A percentile compares a stretch with the other conserved stretches of the same genome.
Conservation (phyloP, 2,888 invertebrate species). For the Tachina fera region DNA sequence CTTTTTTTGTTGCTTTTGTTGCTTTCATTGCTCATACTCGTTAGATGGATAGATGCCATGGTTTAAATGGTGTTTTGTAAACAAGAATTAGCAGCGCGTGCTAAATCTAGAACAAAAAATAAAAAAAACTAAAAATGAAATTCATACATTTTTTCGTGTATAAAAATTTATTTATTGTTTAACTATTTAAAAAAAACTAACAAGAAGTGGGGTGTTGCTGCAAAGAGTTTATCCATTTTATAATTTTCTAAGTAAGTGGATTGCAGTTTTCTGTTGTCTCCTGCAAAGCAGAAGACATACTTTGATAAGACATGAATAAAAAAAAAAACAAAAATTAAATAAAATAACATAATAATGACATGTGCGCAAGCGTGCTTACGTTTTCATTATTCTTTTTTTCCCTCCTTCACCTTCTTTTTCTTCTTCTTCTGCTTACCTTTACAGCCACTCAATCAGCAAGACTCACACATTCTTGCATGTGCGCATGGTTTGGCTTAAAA, state of each 20-base stretch:
- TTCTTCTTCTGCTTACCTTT: conserved; percentile 11
- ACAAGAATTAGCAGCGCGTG: conserved; percentile 73
- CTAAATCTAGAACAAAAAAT: conserved; percentile 60
- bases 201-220: conserved; percentile 7
- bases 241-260: conserved; percentile 48
- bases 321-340: not conserved
- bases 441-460: conserved; percentile 39
- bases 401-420: too few relatives aligned
- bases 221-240: conserved; percentile 35
- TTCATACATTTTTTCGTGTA: conserved; percentile 57
- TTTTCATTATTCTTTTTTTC: conserved; percentile 32
- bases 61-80: conserved; percentile 72
- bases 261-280: conserved; percentile 61
- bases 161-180: conserved; percentile 51
- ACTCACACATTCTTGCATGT: conserved; percentile 43
- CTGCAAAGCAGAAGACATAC: conserved; percentile 21
- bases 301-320: not conserved
- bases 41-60: conserved; percentile 70
- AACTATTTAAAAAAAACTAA: not conserved
- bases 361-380: conserved; percentile 71
- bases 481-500: conserved; percentile 27
- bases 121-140: conserved; percentile 59
- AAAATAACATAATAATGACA: conserved; percentile 69
- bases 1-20: conserved; percentile 37
- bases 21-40: conserved; percentile 31